Evolutionary conservation across 2,113 vertebrate genomes (phyloP), one percentile per base, ranked within the genome.

Genomic region (Cariama cristata): DNA sequence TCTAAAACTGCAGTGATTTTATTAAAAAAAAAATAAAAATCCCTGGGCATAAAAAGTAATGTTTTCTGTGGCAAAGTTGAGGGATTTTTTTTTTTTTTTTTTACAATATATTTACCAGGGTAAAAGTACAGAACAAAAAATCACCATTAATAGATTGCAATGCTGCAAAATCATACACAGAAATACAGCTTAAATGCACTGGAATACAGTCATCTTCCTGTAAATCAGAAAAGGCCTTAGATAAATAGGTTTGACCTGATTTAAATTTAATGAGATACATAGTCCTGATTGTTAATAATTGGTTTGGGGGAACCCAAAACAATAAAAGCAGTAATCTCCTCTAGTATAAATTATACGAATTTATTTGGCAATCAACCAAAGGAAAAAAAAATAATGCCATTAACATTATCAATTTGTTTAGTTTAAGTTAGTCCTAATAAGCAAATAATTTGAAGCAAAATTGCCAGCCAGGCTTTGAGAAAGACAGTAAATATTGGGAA

Each of bases 1-100:
- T 97, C 75, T 95, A 94, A 97, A 98, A 98, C 93, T 93, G 93
- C 95, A 97, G 94, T 92, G 94, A 92, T 96, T 98, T 98, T 96
- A 94, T 77, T 88, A 0, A 33, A 73, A 93, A 49, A 86, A 90
- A 96, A 79, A 79, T 76, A 44, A 82, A 27, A 93, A 92, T 91
- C 94, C 86, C 91, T 87, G 88, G 90, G 89, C 95, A 92, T 91
- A 97, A 96, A 97, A 98, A 98, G 90, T 95, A 95, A 97, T 83
- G 53, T 94, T 95, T 97, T 97, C 66, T 49, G 69, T 76, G 88
- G 81, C 73, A 89, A 95, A 97, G 95, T 96, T 96, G 95, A 91
- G 96, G 87, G 88, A 68, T 90, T 96, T 95, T 96, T 94, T 96
- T 94, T 67, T 53, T 40, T 40, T 9, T 71, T 79, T 83, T 68